Conservation (phyloP, 1,140 invertebrate genomes). For the fruit fly (Drosophila melanogaster) region Release_6_plus_ISO1_MT NT_033779.5:10710001-10710500, state of each 20-base stretch:
- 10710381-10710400: conserved; percentile 80
- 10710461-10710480: conserved; percentile 31
- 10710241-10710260: conserved; percentile 30
- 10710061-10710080: neutral
- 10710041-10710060: no score
- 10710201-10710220: conserved; percentile 17
- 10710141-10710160: neutral
- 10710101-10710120: neutral
- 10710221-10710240: neutral
- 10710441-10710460: conserved; percentile 28
- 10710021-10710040: neutral
- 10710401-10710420: conserved; percentile 81
- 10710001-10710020: conserved; percentile 27
- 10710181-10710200: conserved; percentile 12
- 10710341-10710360: conserved; percentile 56
- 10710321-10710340: conserved; percentile 32
- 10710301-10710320: conserved; percentile 6
- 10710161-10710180: neutral
- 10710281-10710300: conserved; percentile 33
- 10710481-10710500: conserved; percentile 51
- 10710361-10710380: conserved; percentile 73
- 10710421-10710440: conserved; percentile 69
- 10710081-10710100: neutral
- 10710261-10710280: conserved; percentile 61
- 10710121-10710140: no score